Conservation (phyloP, 2,797 vertebrate genomes). For the Sternotherus odoratus region DNA sequence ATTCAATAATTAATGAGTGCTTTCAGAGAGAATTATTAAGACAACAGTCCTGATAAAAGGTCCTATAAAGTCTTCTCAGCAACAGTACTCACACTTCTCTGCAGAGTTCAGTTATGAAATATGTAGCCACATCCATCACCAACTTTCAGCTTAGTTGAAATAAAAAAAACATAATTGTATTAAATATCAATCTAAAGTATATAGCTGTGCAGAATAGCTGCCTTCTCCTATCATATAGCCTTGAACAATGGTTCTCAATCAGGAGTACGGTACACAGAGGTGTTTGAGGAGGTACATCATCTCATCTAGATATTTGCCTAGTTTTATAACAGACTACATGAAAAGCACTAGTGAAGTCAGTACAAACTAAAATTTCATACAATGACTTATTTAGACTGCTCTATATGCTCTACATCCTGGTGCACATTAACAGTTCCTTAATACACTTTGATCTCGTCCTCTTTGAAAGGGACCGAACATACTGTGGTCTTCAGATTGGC, state of each 20-base stretch:
- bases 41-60: accelerated
- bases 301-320: no score
- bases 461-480: no score
- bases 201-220: neutral
- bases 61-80: neutral
- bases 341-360: no score
- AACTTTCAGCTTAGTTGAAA: neutral
- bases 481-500: no score
- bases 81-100: neutral
- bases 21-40: neutral
- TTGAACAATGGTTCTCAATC: neutral
- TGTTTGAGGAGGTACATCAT: no score
- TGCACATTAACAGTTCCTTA: no score
- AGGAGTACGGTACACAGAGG: no score
- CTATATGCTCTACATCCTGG: no score
- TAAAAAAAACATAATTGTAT: neutral
- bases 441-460: no score
- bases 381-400: no score
- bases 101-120: neutral
- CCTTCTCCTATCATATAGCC: neutral
- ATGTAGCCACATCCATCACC: neutral
- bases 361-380: no score
- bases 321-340: no score
- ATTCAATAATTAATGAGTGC: neutral
- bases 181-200: neutral